Conservation (phyloP, 2,113 vertebrate genomes). For the Poeciliopsis prolifica region DNA sequence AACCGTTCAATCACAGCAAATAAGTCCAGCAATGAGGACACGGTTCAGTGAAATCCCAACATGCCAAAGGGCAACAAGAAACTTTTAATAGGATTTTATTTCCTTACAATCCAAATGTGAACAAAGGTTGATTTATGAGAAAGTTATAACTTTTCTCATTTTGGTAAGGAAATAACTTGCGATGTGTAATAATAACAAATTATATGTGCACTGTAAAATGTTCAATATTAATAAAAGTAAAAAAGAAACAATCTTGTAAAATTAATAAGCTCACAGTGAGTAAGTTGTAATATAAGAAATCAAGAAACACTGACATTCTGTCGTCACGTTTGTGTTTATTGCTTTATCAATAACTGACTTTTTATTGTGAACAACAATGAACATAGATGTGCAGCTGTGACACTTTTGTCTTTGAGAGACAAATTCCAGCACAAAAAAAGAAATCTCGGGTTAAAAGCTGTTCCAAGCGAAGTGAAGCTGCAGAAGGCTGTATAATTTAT, state of each 20-base stretch:
- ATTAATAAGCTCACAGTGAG: neutral
- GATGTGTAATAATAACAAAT: neutral
- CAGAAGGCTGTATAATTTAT: slow-evolving; percentile 13
- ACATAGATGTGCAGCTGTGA: neutral
- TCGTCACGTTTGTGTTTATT: slow-evolving; percentile 30
- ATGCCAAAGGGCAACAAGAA: slow-evolving; percentile 15
- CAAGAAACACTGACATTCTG: slow-evolving; percentile 24
- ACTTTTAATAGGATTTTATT: slow-evolving; percentile 15
- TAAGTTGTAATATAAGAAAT: slow-evolving; percentile 8
- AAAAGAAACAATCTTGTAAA: neutral
- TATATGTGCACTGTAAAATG: neutral
- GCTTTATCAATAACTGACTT: slow-evolving; percentile 3
- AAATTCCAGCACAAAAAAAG: neutral
- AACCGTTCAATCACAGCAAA: slow-evolving; percentile 39
- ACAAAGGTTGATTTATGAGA: slow-evolving; percentile 43
- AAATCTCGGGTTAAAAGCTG: slow-evolving; percentile 2
- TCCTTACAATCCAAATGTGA: slow-evolving; percentile 35
- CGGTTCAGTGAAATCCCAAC: slow-evolving; percentile 44
- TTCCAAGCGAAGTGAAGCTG: slow-evolving; percentile 15
- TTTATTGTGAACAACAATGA: slow-evolving; percentile 37
- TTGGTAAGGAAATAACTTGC: no score
- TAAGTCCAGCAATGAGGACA: slow-evolving; percentile 35
- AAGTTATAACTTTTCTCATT: no score
- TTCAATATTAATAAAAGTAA: slow-evolving; percentile 15
- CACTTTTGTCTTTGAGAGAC: slow-evolving; percentile 12